phyloP scores from a whole-genome alignment of 2,888 invertebrate genomes.

The Quadroppia sp. region DNA sequence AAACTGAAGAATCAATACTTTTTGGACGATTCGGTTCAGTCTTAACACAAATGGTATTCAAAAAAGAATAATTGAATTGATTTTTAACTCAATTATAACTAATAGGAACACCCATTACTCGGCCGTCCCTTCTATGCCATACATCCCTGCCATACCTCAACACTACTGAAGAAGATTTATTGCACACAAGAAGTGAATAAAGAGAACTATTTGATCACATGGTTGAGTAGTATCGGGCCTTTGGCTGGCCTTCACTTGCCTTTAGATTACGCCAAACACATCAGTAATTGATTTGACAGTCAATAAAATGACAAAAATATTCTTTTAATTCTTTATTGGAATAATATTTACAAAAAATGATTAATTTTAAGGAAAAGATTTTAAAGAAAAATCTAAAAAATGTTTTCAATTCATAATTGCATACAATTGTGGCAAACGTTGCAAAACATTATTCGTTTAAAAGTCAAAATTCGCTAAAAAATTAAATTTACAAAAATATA shows the following conservation, averaged over 20 bases:
- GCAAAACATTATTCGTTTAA: too few species aligned
- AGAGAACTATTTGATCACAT: constrained; percentile 41
- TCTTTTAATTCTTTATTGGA: background rate
- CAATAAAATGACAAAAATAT: background rate
- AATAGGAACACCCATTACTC: constrained; percentile 43
- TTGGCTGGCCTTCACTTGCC: constrained; percentile 37
- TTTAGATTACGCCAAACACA: constrained; percentile 26
- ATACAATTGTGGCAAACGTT: background rate
- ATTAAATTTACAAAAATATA: too few species aligned
- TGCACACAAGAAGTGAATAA: background rate
- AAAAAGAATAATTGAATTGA: background rate
- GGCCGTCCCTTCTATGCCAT: constrained; percentile 37
- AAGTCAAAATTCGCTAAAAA: too few species aligned
- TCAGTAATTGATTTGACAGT: background rate
- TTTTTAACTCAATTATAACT: background rate
- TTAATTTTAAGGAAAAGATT: background rate
- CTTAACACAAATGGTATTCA: constrained; percentile 40
- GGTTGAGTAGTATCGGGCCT: constrained; percentile 42
- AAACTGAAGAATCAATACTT: constrained; percentile 27
- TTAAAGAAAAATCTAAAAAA: background rate
- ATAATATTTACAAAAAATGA: background rate
- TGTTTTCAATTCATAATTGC: background rate
- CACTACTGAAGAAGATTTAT: constrained; percentile 35
- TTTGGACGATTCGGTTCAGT: constrained; percentile 33
- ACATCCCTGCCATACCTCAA: constrained; percentile 44